Evolutionary conservation across 2,888 invertebrate species (phyloP).

Genomic region (Volucella bombylans): DNA sequence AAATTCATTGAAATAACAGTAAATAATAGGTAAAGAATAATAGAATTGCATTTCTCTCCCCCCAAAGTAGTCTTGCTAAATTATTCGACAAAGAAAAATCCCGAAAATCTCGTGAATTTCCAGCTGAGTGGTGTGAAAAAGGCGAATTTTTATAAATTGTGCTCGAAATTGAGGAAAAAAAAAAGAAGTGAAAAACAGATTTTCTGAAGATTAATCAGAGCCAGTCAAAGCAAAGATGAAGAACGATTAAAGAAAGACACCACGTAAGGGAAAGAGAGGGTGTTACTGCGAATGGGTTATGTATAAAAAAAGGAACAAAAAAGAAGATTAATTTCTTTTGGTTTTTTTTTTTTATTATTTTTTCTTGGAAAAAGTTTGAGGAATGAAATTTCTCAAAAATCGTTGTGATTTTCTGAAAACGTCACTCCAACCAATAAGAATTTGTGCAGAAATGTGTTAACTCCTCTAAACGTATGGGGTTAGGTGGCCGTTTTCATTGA

Average conservation of each 20-base stretch:
- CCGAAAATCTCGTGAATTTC: slow-evolving; percentile 6
- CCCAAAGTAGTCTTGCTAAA: background rate
- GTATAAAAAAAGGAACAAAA: slow-evolving; percentile 35
- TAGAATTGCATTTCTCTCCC: background rate
- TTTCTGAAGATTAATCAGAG: slow-evolving; percentile 57
- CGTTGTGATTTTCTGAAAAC: background rate
- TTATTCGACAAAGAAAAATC: background rate
- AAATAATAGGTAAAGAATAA: slow-evolving; percentile 58
- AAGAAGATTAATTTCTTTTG: too few relatives aligned
- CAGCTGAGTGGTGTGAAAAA: slow-evolving; percentile 26
- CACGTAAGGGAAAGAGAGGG: slow-evolving; percentile 23
- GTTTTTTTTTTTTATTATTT: background rate
- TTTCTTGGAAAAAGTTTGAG: slow-evolving; percentile 13
- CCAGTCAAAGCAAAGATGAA: slow-evolving; percentile 27
- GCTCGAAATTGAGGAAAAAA: slow-evolving; percentile 29
- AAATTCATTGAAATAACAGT: slow-evolving; percentile 48
- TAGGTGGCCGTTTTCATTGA: background rate
- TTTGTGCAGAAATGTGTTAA: slow-evolving; percentile 6
- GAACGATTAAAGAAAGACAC: slow-evolving; percentile 5
- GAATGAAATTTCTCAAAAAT: slow-evolving; percentile 3
- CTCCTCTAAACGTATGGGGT: background rate
- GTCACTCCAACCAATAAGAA: background rate
- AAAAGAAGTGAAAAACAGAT: slow-evolving; percentile 54
- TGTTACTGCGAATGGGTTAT: slow-evolving; percentile 63
- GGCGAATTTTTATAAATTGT: slow-evolving; percentile 9